These are phyloP conservation scores for Drosophila teissieri DNA, from an alignment of 1,140 invertebrate species.

Conservation along the genomic window DNA sequence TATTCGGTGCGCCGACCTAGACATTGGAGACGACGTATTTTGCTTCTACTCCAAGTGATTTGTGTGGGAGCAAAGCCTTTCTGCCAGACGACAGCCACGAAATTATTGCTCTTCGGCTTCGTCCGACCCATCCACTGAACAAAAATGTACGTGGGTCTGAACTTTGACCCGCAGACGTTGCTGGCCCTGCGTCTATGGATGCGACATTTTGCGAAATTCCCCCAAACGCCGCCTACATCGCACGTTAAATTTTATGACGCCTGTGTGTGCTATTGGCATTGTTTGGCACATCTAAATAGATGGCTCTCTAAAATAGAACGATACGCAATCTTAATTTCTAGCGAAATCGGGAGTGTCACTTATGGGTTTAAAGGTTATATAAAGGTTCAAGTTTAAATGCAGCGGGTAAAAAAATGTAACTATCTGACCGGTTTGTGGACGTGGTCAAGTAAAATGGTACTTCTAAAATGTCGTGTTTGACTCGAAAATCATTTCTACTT, in stretches of 20 bases:
- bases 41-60: conserved; percentile 70
- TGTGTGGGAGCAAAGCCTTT: conserved; percentile 43
- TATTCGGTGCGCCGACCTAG: conserved; percentile 56
- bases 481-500: no score
- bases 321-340: conserved; percentile 29
- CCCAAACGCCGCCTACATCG: conserved; percentile 1
- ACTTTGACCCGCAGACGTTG: conserved; percentile 69
- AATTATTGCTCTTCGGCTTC: conserved; percentile 19
- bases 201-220: conserved; percentile 62
- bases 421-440: no score
- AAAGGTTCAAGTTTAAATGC: conserved; percentile 33
- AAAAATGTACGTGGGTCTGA: conserved; percentile 73
- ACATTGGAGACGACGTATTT: conserved; percentile 65
- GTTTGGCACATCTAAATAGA: no score
- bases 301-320: conserved; percentile 13
- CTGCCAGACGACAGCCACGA: conserved; percentile 56
- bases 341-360: conserved; percentile 15
- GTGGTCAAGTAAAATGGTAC: no score
- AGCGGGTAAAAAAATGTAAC: conserved; percentile 10
- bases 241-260: conserved; percentile 60
- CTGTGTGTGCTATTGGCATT: conserved; percentile 20
- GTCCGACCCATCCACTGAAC: not conserved
- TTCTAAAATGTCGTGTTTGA: no score
- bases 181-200: conserved; percentile 16
- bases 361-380: conserved; percentile 21